Conservation (phyloP, 2,888 invertebrate species). For the Thymelicus acteon region DNA sequence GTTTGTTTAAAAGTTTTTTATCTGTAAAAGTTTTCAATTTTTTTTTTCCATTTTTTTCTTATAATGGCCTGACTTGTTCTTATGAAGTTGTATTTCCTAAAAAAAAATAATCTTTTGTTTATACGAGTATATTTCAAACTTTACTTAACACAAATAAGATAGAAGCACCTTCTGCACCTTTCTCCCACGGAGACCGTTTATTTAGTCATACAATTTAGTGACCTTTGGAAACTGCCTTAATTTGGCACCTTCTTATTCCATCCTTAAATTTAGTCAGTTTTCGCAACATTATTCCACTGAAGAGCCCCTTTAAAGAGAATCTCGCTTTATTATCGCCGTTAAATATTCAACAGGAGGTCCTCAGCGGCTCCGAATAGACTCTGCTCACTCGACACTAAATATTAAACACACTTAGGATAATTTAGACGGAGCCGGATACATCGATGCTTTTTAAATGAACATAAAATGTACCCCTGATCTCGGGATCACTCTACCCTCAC, state of each 20-base stretch:
- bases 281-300: conserved; percentile 18
- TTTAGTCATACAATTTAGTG: not conserved
- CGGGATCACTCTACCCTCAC: conserved; percentile 57
- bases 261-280: conserved; percentile 16
- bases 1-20: too few relatives aligned
- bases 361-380: conserved; percentile 23
- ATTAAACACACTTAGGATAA: conserved; percentile 50
- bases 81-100: too few relatives aligned
- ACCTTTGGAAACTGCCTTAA: not conserved
- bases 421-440: conserved; percentile 47
- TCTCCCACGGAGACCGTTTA: not conserved
- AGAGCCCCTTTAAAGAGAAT: conserved; percentile 33
- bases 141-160: too few relatives aligned
- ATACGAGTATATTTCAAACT: too few relatives aligned
- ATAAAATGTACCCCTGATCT: conserved; percentile 72
- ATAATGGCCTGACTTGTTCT: too few relatives aligned
- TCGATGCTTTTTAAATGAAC: conserved; percentile 59
- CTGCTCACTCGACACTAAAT: conserved; percentile 40
- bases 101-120: too few relatives aligned
- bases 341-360: conserved; percentile 37
- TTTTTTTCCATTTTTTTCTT: too few relatives aligned
- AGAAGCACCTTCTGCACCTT: too few relatives aligned
- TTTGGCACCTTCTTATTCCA: conserved; percentile 13
- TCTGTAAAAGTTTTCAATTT: too few relatives aligned
- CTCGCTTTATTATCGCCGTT: conserved; percentile 34